Conservation (phyloP, 2,888 invertebrate genomes). For the Argyra leucocephala region DNA sequence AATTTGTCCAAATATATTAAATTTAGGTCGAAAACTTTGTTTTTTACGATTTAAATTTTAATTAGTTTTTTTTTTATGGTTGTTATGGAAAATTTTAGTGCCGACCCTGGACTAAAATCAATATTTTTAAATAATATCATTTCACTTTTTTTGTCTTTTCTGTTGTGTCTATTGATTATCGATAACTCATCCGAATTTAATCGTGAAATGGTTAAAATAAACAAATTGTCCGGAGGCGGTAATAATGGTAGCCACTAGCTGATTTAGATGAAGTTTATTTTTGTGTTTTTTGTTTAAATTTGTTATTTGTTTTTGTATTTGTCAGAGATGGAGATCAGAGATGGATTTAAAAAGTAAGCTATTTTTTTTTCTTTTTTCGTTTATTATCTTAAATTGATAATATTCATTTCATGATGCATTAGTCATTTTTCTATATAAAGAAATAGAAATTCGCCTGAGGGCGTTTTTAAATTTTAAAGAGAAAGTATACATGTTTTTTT, state of each 20-base stretch:
- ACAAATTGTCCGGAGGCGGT: background rate
- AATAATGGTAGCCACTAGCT: background rate
- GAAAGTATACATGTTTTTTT: background rate
- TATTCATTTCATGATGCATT: background rate
- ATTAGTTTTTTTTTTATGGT: no score
- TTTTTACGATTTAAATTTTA: no score
- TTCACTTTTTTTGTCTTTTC: no score
- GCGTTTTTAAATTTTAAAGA: background rate
- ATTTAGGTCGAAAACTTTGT: no score
- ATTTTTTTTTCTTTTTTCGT: background rate
- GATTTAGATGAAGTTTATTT: background rate
- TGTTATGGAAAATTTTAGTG: no score
- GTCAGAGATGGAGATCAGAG: background rate
- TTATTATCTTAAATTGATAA: background rate
- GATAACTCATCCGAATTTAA: background rate
- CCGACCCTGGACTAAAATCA: no score
- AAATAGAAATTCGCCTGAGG: background rate
- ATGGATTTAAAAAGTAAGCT: no score
- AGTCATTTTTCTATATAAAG: background rate
- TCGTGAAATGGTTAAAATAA: background rate
- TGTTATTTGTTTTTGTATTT: background rate
- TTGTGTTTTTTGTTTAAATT: background rate
- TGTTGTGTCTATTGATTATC: background rate
- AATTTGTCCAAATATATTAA: no score
- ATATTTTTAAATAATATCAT: no score